Evolutionary conservation across 2,888 invertebrate species (phyloP), one percentile per base, ranked within the genome.

Genomic region (Bhutanitis thaidina): DNA sequence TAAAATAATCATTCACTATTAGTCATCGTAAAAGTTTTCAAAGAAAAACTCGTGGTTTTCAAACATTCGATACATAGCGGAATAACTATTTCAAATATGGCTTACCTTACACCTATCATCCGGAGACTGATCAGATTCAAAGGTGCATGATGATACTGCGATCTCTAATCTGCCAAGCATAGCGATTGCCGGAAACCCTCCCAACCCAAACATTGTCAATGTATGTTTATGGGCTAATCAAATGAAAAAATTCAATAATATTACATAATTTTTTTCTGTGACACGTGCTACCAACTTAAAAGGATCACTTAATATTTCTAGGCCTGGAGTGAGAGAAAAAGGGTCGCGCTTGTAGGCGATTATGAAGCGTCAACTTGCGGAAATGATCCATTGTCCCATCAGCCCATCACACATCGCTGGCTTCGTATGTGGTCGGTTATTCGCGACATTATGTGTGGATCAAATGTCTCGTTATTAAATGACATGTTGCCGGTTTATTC

Each of bases 371-470:
- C 76, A 74, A 75, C 68, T 73, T 71, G 75, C 80, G 84, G 85
- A 85, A 82, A 77, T 72, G 72, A 80, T 80, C 80, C 76, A 86
- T 86, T 84, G 77, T 77, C 71, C 67, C 65, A 53, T 64, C 67
- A 73, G 77, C 71, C 67, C 65, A 53, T 64, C 67, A 73, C 65
- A 64, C 54, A 61, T 57, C 60, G 52, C 60, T 62, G 62, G 60
- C 65, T 60, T 62, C 62, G 64, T 60, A 77, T 75, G 73, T 79
- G 84, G 77, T 71, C 74, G 74, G 65, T 58, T 75, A 76, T 82
- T 79, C 69, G 74, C n/a, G n/a, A 65, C 69, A 64, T 67, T 71
- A 75, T 73, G 74, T 70, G 76, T 71, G 77, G 72, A 82, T 80
- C 73, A 71, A 79, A 75, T 74, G 70, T 64, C 64, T 62, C 61